Conservation (phyloP, 2,113 vertebrate species). For the Arothron firmamentum region DNA sequence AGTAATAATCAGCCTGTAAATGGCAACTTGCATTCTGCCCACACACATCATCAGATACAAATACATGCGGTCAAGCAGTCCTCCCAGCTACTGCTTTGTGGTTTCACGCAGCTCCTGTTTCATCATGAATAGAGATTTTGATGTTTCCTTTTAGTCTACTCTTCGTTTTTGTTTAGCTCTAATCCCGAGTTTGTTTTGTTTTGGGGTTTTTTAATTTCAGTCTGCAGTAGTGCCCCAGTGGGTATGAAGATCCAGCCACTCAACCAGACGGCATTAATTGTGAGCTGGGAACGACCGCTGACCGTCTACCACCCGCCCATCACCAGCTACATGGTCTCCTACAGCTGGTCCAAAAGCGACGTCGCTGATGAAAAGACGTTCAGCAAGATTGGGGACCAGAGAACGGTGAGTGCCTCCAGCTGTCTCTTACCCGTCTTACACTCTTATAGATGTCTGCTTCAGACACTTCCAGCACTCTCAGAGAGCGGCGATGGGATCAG, state of each 20-base stretch:
- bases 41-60: slow-evolving; percentile 16
- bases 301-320: slow-evolving; percentile 93
- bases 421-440: too few species aligned
- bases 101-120: slow-evolving; percentile 7
- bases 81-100: slow-evolving; percentile 16
- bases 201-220: slow-evolving; percentile 63
- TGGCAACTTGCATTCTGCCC: slow-evolving; percentile 21
- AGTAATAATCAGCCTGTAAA: slow-evolving; percentile 49
- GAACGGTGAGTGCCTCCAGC: slow-evolving; percentile 79
- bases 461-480: slow-evolving; percentile 7
- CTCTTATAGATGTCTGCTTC: not conserved
- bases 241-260: slow-evolving; percentile 94
- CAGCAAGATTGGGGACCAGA: slow-evolving; percentile 91
- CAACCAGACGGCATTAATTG: slow-evolving; percentile 86
- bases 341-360: slow-evolving; percentile 96
- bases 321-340: slow-evolving; percentile 94
- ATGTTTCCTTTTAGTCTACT: not conserved
- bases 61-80: slow-evolving; percentile 29
- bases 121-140: not conserved
- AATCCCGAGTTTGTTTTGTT: not conserved
- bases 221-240: slow-evolving; percentile 92
- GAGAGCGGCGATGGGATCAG: slow-evolving; percentile 23
- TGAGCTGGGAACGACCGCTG: slow-evolving; percentile 91
- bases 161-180: not conserved
- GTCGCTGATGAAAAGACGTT: slow-evolving; percentile 93